Evolutionary conservation across 2,888 invertebrate species (phyloP).

Genomic region (Drosophila histrio): DNA sequence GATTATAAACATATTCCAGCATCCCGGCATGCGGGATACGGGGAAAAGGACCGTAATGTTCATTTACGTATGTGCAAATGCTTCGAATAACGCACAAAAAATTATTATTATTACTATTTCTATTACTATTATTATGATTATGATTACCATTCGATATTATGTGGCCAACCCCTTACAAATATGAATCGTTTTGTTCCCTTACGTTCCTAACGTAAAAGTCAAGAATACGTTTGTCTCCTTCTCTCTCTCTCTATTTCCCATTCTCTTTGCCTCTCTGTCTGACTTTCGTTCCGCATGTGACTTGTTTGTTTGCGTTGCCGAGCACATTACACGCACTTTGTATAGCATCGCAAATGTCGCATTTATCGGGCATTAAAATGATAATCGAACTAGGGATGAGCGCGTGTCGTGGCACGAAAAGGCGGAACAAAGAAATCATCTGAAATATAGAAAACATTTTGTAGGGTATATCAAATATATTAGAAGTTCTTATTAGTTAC

Average conservation of each 20-base stretch:
- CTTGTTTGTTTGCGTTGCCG: slow-evolving; percentile 43
- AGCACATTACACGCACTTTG: slow-evolving; percentile 79
- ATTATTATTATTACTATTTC: slow-evolving; percentile 72
- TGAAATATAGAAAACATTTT: not conserved
- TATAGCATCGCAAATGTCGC: slow-evolving; percentile 82
- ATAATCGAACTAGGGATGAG: slow-evolving; percentile 69
- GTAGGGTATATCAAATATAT: not conserved
- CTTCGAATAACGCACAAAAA: slow-evolving; percentile 60
- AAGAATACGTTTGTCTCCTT: slow-evolving; percentile 25
- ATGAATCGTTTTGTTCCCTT: slow-evolving; percentile 51
- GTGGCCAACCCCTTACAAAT: slow-evolving; percentile 66
- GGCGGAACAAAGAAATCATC: not conserved
- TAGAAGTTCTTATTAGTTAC: too few species aligned
- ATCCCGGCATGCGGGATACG: not conserved
- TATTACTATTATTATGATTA: slow-evolving; percentile 78
- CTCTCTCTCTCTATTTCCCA: not conserved
- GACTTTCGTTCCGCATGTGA: not conserved
- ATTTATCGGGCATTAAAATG: slow-evolving; percentile 83
- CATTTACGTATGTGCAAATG: slow-evolving; percentile 78
- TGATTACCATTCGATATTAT: slow-evolving; percentile 76
- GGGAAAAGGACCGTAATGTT: slow-evolving; percentile 47
- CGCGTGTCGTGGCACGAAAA: slow-evolving; percentile 18
- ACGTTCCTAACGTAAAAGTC: slow-evolving; percentile 35
- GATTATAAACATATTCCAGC: slow-evolving; percentile 75
- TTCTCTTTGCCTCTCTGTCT: not conserved